Evolutionary conservation across 2,888 invertebrate genomes (phyloP).

Genomic region (Drosophila dives): DNA sequence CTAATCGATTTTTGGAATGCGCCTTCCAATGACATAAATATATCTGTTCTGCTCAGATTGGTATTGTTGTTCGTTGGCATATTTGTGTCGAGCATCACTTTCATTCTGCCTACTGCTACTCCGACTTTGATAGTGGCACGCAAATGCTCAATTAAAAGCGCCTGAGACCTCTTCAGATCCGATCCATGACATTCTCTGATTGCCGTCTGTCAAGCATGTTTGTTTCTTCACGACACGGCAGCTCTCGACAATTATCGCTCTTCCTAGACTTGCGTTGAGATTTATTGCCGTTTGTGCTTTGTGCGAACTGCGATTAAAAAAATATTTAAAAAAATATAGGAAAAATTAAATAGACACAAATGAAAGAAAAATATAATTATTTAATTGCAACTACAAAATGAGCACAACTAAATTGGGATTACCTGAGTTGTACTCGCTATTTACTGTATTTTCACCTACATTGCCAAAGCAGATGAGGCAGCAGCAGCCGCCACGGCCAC

Average conservation of each 20-base stretch:
- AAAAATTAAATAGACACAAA: not conserved
- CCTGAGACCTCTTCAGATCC: constrained; percentile 18
- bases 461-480: constrained; percentile 37
- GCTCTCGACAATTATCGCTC: constrained; percentile 38
- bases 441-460: constrained; percentile 76
- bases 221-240: constrained; percentile 28
- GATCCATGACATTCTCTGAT: constrained; percentile 22
- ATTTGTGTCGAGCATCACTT: constrained; percentile 38
- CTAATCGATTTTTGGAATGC: constrained; percentile 22
- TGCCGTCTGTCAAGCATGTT: constrained; percentile 52
- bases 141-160: constrained; percentile 70
- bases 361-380: constrained; percentile 60
- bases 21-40: not conserved
- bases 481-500: not conserved
- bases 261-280: constrained; percentile 5
- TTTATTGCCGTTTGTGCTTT: constrained; percentile 4
- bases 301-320: constrained; percentile 19
- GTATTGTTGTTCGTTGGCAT: constrained; percentile 6
- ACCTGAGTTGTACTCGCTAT: constrained; percentile 32
- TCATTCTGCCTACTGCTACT: constrained; percentile 13
- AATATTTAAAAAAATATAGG: constrained; percentile 7
- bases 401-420: constrained; percentile 46
- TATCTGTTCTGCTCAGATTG: not conserved
- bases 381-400: constrained; percentile 56
- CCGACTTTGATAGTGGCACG: constrained; percentile 43